Base-by-base conservation (phyloP, 2,888 invertebrate genomes). In the Desoria tigrina region DNA sequence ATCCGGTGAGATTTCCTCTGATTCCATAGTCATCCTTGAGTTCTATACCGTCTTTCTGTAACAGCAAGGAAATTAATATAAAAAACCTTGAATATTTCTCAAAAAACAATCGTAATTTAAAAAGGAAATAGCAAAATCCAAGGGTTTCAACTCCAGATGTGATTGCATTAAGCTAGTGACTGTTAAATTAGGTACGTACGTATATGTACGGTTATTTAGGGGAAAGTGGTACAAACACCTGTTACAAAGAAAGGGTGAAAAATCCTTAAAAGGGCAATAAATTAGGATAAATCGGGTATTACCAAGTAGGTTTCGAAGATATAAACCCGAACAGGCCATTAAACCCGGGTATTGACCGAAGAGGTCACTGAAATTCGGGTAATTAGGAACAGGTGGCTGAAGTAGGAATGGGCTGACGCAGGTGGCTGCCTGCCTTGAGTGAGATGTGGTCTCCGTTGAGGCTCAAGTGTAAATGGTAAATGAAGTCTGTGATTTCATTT, bases 351-450 rank as follows among this genome's bases (percentile, higher is more conserved):
- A 54, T 39, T 54, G 61, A 61, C 42, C 37, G 6, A 28, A n/a
- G 42, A 21, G 37, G 24, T 54, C 37, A 42, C 42, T 28, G 50
- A 42, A 28, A 61, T 54, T 42, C 61, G 61, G 61, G 61, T 61
- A 54, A 54, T 61, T 61, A 28, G 61, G 42, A 53, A 54, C 61
- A 61, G 61, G 54, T 61, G 61, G 61, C 54, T 28, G 4, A 27
- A 21, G 45, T 21, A 18, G 6, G 16, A 45, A 45, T 21, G 45
- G 16, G 45, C 45, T 45, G 45, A 45, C 45, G 6, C 45, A 45
- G 45, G 45, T 45, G 45, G 45, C 21, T 45, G 4, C 6, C 16
- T 45, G 21, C 6, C 45, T 18, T 6, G 45, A 45, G 9, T 18
- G 16, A 51, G 21, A 51, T 42, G 59, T 42, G 24, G 23, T 45